A percentile compares a stretch with the other conserved stretches of the same genome.
These are phyloP conservation scores for Candoia aspera DNA, from an alignment of 2,113 vertebrate species.

Conservation along the genomic window DNA sequence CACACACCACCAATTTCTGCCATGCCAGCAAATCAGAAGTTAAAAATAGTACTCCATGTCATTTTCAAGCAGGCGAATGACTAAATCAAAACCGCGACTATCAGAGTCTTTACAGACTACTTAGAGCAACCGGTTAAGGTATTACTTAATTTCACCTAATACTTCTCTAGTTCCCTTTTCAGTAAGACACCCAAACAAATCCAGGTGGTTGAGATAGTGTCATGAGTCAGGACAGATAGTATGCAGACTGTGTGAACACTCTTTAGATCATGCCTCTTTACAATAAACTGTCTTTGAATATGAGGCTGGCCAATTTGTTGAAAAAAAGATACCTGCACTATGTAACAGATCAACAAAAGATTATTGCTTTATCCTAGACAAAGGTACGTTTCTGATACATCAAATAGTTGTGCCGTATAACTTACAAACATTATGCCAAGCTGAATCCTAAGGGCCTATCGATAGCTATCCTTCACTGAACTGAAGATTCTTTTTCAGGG, in stretches of 20 bases:
- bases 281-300: not conserved
- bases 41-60: not conserved
- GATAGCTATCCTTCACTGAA: not conserved
- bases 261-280: not conserved
- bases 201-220: not conserved
- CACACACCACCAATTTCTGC: slow-evolving; percentile 5
- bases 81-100: slow-evolving; percentile 23
- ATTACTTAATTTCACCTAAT: slow-evolving; percentile 31
- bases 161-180: slow-evolving; percentile 17
- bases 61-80: slow-evolving; percentile 21
- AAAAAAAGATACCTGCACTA: not conserved
- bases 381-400: not conserved
- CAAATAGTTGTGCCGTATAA: not conserved
- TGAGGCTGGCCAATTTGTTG: not conserved
- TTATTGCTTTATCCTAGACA: not conserved
- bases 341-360: not conserved
- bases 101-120: not conserved
- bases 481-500: not conserved
- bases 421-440: not conserved
- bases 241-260: not conserved
- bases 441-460: not conserved
- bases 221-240: no score
- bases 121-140: not conserved
- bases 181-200: not conserved
- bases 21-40: not conserved